Evolutionary conservation across 2,113 vertebrate species (phyloP).

Genomic region (Paratilapia polleni): DNA sequence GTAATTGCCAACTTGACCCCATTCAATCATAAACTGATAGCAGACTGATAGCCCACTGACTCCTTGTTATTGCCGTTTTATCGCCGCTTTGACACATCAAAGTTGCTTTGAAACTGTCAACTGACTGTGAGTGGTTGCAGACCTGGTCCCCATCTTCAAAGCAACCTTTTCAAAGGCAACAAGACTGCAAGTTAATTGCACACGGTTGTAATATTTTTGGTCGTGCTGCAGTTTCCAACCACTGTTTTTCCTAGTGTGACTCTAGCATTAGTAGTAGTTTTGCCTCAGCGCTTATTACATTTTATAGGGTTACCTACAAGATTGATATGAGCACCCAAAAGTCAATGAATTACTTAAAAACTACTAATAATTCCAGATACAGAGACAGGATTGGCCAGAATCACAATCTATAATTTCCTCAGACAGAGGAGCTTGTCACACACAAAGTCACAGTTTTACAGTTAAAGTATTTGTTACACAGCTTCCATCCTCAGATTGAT

Average conservation of each 20-base stretch:
- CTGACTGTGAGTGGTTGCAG: neutral
- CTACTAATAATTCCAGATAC: neutral
- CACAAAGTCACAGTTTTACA: neutral
- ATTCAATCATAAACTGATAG: neutral
- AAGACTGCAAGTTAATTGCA: neutral
- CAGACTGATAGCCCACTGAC: no score
- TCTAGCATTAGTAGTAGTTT: neutral
- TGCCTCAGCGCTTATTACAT: neutral
- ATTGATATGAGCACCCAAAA: neutral
- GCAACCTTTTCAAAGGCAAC: neutral
- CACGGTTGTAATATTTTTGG: neutral
- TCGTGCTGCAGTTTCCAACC: neutral
- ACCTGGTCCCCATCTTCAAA: neutral
- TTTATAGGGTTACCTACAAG: neutral
- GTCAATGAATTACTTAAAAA: constrained; percentile 1
- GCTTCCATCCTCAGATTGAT: neutral
- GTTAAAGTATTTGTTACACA: neutral
- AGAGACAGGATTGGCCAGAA: neutral
- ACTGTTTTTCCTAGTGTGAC: neutral
- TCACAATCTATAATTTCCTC: neutral
- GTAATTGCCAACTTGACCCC: neutral
- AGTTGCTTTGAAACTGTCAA: neutral
- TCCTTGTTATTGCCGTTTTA: neutral
- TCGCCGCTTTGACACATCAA: neutral
- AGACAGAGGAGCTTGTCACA: neutral